Evolutionary conservation across 1,140 invertebrate species (phyloP), one percentile per base, ranked within the genome.

Genomic region (Ptiloglossa arizonensis): DNA sequence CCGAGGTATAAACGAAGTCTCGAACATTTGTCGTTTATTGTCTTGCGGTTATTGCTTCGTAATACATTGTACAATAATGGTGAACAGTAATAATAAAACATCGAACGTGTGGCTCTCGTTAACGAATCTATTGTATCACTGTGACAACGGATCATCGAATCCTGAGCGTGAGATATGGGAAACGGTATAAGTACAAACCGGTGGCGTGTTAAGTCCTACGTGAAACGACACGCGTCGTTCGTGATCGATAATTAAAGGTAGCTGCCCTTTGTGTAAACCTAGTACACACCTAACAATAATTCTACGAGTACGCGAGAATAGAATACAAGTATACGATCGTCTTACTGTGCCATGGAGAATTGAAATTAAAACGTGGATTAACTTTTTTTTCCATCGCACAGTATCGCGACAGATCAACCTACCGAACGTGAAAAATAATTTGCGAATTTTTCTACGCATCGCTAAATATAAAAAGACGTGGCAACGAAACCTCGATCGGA

Each of bases 11-110:
- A 44, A 54, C 29, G 27, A 59, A 68, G 0, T 66, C 24, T 59
- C 41, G 35, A 82, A 79, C 50, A 69, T 29, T 83, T 68, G 46
- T 70, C 52, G 29, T 86, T 88, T 89, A 88, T 89, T 88, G 87
- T 87, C 86, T 74, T 80, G 32, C 32, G 64, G 79, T 85, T 81
- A 74, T 83, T 79, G 57, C 63, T 84, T 50, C 29, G 70, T 85
- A 72, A 63, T 85, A 88, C 77, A 79, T 83, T 83, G 52, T 60
- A 79, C 57, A 76, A 66, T 68, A 79, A 69, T 19, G 38, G 32
- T 77, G 63, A 82, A 74, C 54, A 44, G 22, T 56, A 56, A 52
- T 2, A 5, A 50, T 72, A 59, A 73, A 63, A 52, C 32, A 19
- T 72, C 59, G 27, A 56, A 22, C 32, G 50, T 24, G 41, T 19